Base-by-base conservation (phyloP, 2,113 vertebrate species). In the Prietella phreatophila region DNA sequence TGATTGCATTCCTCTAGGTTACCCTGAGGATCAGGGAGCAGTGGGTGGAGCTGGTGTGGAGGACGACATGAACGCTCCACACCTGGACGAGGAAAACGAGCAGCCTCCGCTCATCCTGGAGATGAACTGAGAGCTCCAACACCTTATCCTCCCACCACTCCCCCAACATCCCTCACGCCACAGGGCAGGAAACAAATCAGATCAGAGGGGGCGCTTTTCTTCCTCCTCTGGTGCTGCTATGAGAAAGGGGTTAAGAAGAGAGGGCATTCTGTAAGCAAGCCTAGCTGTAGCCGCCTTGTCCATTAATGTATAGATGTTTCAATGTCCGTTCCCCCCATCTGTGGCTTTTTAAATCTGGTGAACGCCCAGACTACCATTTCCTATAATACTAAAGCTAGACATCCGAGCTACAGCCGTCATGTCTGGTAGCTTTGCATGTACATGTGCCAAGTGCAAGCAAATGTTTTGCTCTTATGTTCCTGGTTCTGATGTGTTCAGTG, bases 81-180 rank as follows among this genome's bases (percentile, higher is more conserved):
- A 96, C 85, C 85, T 99, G 82, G 98, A 99, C 0, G 98, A 99
- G 19, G 98, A 99, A 93, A 97, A 97, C 7, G 98, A 99, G 91
- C 97, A 99, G 80, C 98, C 98, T n/a, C 98, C 98, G 1, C 97
- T 99, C 95, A 97, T 99, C 91, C 97, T 99, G 14, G 96, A 97
- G 93, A 99, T 98, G 0, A 98, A 99, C 93, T 99, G 85, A 90
- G 87, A 56, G 42, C 75, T 55, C 27, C 17, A 19, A 76, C 19
- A 10, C 53, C 53, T 11, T 11, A 10, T 14, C 53, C 53, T 14
- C n/a, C n/a, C n/a, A 3, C 4, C 61, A n/a, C 20, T 15, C 9
- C 67, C 19, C 90, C 90, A 90, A 88, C 91, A 63, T 42, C 69
- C 65, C 58, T 86, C 60, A 67, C 47, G 14, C 33, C 73, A 81